Evolutionary conservation across 1,140 invertebrate genomes (phyloP).

Genomic region (Ceratoteleas bidentatus): DNA sequence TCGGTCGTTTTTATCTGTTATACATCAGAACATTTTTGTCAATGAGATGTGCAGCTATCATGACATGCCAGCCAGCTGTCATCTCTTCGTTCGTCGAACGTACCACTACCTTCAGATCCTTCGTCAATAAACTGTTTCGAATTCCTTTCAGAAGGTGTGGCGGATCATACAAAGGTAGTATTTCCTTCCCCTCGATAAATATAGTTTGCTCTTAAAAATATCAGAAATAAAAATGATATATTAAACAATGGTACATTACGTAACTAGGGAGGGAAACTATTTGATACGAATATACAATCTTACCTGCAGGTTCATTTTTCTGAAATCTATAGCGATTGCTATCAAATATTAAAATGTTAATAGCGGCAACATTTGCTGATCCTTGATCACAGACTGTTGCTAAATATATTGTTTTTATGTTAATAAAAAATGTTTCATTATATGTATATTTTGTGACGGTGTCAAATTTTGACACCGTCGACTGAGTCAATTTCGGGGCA

Average conservation of each 20-base stretch:
- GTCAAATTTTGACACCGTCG: too few species aligned
- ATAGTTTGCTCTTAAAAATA: conserved; percentile 23
- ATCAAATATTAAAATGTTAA: conserved; percentile 13
- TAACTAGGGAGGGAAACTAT: too few species aligned
- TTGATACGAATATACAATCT: not conserved
- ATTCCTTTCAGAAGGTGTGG: conserved; percentile 35
- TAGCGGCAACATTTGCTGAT: conserved; percentile 20
- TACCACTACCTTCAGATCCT: conserved; percentile 13
- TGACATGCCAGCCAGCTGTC: conserved; percentile 5
- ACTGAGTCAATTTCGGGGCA: too few species aligned
- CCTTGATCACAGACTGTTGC: conserved; percentile 46
- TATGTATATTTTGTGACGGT: too few species aligned
- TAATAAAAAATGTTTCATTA: not conserved
- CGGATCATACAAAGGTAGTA: conserved; percentile 22
- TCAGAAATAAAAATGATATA: not conserved
- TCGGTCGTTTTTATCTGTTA: not conserved
- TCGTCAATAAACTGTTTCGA: conserved; percentile 20
- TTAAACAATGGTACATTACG: too few species aligned
- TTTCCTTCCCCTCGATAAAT: conserved; percentile 12
- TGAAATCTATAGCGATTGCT: not conserved
- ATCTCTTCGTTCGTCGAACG: not conserved
- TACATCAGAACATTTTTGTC: not conserved
- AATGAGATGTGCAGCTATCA: not conserved
- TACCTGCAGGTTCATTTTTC: conserved; percentile 4
- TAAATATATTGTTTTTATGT: not conserved